Conservation (phyloP, 2,113 vertebrate species). For the Enhydra lutris region DNA sequence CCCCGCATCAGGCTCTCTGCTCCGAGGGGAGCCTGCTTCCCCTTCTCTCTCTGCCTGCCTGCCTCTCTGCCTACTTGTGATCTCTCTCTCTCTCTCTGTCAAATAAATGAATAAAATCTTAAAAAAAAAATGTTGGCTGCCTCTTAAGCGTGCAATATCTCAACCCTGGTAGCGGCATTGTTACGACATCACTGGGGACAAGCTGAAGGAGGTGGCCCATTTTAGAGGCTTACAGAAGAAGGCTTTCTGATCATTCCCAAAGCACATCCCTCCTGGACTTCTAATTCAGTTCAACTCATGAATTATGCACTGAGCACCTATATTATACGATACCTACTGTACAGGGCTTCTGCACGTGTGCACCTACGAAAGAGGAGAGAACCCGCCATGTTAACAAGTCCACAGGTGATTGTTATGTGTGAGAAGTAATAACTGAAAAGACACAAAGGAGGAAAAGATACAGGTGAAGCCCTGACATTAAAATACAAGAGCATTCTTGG, state of each 20-base stretch:
- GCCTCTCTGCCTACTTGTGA: too few species aligned
- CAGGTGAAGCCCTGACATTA: background rate
- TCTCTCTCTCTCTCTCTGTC: too few species aligned
- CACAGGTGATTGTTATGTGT: background rate
- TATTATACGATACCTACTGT: background rate
- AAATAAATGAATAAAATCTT: too few species aligned
- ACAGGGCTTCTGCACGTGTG: background rate
- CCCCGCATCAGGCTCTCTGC: too few species aligned
- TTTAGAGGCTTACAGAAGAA: background rate
- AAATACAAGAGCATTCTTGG: background rate
- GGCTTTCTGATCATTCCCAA: background rate
- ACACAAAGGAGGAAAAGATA: background rate
- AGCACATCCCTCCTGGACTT: slow-evolving; percentile 13
- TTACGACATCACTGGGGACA: background rate
- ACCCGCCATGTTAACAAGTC: background rate
- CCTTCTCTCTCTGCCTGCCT: too few species aligned
- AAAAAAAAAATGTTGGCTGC: background rate
- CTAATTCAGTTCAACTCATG: background rate
- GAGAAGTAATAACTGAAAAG: background rate
- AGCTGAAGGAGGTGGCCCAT: background rate
- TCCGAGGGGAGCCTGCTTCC: too few species aligned
- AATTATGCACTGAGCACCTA: background rate
- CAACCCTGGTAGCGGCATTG: background rate
- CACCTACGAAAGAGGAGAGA: background rate
- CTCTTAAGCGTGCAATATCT: background rate